Base-by-base conservation (phyloP, 2,113 vertebrate genomes). In the Atrichornis clamosus region DNA sequence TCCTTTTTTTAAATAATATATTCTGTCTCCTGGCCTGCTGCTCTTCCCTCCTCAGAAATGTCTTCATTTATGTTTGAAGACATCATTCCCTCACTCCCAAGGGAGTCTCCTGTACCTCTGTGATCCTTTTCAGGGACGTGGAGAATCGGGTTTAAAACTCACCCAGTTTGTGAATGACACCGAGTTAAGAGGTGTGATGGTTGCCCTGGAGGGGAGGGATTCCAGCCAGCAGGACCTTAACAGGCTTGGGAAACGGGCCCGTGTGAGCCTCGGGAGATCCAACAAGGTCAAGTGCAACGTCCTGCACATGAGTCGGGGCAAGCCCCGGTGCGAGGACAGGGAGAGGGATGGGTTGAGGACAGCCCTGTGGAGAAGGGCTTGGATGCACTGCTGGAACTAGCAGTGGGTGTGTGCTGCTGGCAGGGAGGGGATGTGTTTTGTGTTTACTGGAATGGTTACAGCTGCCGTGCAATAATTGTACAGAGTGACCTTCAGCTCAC, bases 241-340 rank as follows among this genome's bases (percentile, higher is more conserved):
- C 6, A 33, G 18, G 19, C 8, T 75, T 15, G 22, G 27, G 14
- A 24, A 32, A 19, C 56, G 20, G 19, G 55, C 11, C 26, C 5
- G 2, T 18, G 41, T 0, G 1, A 87, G 32, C 15, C 1, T 59
- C 23, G 18, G 37, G 30, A 69, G 15, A 44, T 30, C 41, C 52
- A 63, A 9, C 10, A 56, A 24, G 11, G 33, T 20, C 11, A 67
- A 41, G 10, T 16, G 10, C 6, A 30, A 17, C 10, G 18, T 33
- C 6, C 15, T 65, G 11, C 6, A 30, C 5, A 3, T 15, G 47
- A 12, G 1, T 1, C 1, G 7, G 33, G 8, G 8, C 3, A 33
- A 67, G 22, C 3, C 3, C 8, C 7, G 7, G 18, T 42, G 46
- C 18, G 18, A 9, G 60, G 55, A 13, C 15, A 32, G 6, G 7